phyloP scores from a whole-genome alignment of 2,113 vertebrate species.

The Oreocharis arfaki region DNA sequence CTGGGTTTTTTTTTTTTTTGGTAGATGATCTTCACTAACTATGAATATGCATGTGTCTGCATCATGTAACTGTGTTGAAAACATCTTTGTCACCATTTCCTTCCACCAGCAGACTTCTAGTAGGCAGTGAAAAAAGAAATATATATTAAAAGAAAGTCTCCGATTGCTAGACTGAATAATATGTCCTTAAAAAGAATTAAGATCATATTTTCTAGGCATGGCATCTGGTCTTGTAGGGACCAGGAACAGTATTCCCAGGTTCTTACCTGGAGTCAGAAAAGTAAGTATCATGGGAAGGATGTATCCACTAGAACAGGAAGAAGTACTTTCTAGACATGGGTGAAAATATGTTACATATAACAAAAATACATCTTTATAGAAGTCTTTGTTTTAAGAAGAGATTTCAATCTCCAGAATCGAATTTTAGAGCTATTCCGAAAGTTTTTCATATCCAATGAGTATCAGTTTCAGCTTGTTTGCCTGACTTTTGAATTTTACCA shows the following conservation, averaged over 20 bases:
- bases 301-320: neutral
- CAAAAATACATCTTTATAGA: neutral
- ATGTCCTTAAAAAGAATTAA: neutral
- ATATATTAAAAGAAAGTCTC: fast-evolving
- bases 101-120: neutral
- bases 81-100: neutral
- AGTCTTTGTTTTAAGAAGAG: neutral
- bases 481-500: neutral
- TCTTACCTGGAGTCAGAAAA: neutral
- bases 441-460: neutral
- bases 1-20: neutral
- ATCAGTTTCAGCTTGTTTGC: neutral
- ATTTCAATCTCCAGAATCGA: neutral
- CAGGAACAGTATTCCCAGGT: fast-evolving
- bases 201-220: neutral
- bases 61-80: neutral
- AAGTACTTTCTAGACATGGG: neutral
- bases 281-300: neutral
- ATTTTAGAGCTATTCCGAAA: neutral
- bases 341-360: neutral
- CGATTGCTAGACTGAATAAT: neutral
- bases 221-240: neutral
- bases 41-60: neutral
- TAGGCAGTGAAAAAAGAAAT: neutral
- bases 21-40: neutral